A percentile compares a stretch with the other conserved stretches of the same genome.
Conservation (phyloP, 2,888 invertebrate genomes). For the Bombylius discolor region DNA sequence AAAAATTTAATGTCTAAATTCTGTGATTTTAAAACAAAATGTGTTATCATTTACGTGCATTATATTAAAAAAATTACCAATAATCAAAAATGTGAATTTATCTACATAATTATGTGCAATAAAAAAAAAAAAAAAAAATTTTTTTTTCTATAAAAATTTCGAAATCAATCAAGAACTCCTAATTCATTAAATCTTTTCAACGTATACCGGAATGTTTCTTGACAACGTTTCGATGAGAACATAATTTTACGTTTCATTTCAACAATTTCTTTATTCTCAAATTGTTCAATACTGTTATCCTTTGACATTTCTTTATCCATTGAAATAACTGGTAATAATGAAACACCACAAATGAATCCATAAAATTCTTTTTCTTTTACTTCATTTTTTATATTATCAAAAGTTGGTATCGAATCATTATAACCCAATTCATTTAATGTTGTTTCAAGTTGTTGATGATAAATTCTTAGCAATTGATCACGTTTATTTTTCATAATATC, state of each 20-base stretch:
- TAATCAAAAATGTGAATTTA: no score
- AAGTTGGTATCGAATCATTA: conserved; percentile 19
- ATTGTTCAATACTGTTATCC: conserved; percentile 25
- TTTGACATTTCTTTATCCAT: conserved; percentile 23
- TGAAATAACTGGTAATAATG: conserved; percentile 23
- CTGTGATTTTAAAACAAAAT: no score
- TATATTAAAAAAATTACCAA: no score
- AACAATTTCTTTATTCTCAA: conserved; percentile 21
- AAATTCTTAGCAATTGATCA: conserved; percentile 23
- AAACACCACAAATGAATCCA: conserved; percentile 19
- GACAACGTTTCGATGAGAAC: conserved; percentile 22
- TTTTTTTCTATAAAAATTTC: neutral
- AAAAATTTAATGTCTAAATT: no score
- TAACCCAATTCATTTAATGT: conserved; percentile 22
- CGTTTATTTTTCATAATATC: conserved; percentile 23
- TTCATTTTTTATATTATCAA: conserved; percentile 24
- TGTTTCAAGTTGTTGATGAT: conserved; percentile 20
- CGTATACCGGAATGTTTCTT: conserved; percentile 22
- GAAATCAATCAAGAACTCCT: conserved; percentile 21
- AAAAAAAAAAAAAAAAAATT: neutral
- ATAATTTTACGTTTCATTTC: conserved; percentile 20
- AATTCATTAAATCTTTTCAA: conserved; percentile 25
- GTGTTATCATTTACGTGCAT: no score
- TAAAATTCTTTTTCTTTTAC: conserved; percentile 25
- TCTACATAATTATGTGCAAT: no score